Evolutionary conservation across 2,888 invertebrate species (phyloP), one percentile per base, ranked within the genome.

Genomic region (Euzophera pinguis): DNA sequence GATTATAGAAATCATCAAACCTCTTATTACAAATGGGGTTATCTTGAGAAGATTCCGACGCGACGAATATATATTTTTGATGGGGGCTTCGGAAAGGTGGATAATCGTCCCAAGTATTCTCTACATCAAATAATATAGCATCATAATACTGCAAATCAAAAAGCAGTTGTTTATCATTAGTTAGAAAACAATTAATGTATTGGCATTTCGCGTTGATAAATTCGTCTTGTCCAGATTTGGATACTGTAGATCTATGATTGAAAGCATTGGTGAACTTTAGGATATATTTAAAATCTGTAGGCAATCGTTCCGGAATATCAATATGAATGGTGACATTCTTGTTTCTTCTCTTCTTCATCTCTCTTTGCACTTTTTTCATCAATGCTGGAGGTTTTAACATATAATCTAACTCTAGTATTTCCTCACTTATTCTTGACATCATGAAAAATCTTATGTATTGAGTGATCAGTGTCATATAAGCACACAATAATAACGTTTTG

Each of bases 61-160:
- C 78, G 1, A 83, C 76, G 55, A 91, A 92, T 13, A 93, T 73
- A 59, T 91, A 92, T 43, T 72, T 75, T 66, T 93, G 92, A 53
- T 80, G 56, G 0, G 72, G 57, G 1, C 67, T 65, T 58, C 92
- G 74, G 0, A 73, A 13, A 0, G 60, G n/a, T 0, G 81, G 73
- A 50, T 71, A 67, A 0, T 39, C 14, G 14, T 81, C 78, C 81
- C 82, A 84, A 52, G 58, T 59, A 50, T 76, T 77, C 56, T 87
- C 84, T 0, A 84, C 85, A 50, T 92, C 92, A 51, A 92, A 92
- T 0, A 93, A 47, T 5, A 93, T 73, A 0, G 91, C 92, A 43
- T 92, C 91, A 35, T 69, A 89, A 27, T 75, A 58, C 10, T 78
- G 68, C 4, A 81, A 69, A 52, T 91, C 79, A 0, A 71, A 60